phyloP scores from a whole-genome alignment of 1,140 invertebrate species.

The Heliconius melpomene region DNA sequence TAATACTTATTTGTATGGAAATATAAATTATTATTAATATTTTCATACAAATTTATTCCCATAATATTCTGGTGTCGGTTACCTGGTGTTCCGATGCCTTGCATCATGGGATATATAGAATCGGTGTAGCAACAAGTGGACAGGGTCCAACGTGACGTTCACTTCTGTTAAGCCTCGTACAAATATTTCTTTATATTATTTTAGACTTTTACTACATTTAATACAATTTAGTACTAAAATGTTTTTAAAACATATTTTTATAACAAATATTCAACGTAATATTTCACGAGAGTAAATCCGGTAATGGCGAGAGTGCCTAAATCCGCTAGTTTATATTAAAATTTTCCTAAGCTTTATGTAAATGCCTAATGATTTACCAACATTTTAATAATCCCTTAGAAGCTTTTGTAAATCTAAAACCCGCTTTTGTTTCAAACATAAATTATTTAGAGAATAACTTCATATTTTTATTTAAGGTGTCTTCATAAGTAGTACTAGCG shows the following conservation, averaged over 20 bases:
- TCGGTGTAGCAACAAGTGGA: conserved; percentile 73
- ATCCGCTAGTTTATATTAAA: conserved; percentile 8
- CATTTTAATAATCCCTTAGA: neutral
- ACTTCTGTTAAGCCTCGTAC: conserved; percentile 73
- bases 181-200: conserved; percentile 40
- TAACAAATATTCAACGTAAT: neutral
- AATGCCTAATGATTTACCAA: neutral
- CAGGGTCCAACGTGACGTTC: conserved; percentile 58
- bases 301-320: conserved; percentile 7
- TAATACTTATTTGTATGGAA: too few relatives aligned
- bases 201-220: neutral
- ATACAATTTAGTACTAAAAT: neutral
- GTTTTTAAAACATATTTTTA: neutral
- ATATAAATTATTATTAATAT: too few relatives aligned
- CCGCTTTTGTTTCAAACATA: neutral
- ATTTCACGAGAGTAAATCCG: neutral
- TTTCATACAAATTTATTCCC: conserved; percentile 43
- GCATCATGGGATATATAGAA: conserved; percentile 61
- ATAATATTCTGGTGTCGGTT: conserved; percentile 51
- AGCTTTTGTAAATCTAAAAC: neutral
- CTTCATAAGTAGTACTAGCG: too few relatives aligned
- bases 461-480: neutral
- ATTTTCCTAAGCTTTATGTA: conserved; percentile 2
- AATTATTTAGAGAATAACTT: neutral
- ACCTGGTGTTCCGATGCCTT: conserved; percentile 50